A percentile compares a stretch with the other conserved stretches of the same genome.
These are phyloP conservation scores for Noctilio leporinus DNA, from an alignment of 2,113 vertebrate genomes.

Conservation along the genomic window DNA sequence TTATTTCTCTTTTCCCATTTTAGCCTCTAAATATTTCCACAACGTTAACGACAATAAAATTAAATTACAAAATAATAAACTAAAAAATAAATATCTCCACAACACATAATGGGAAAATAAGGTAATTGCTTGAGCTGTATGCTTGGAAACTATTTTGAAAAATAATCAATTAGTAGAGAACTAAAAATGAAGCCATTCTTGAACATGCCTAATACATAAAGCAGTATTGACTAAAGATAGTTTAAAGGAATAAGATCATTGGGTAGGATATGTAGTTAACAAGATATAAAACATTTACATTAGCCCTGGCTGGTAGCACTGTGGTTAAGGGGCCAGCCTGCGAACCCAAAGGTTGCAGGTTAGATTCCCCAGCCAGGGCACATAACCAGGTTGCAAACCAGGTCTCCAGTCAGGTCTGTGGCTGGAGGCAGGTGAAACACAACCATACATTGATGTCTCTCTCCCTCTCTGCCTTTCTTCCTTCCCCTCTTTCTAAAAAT, in stretches of 20 bases:
- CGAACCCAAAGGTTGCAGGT: too few species aligned
- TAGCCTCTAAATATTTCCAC: background rate
- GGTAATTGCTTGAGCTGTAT: background rate
- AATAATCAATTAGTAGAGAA: constrained; percentile 13
- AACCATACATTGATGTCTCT: too few species aligned
- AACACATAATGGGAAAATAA: background rate
- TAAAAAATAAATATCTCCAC: background rate
- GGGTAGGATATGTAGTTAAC: background rate
- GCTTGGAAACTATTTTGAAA: constrained; percentile 22
- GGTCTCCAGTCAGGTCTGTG: too few species aligned
- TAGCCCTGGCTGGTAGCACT: too few species aligned
- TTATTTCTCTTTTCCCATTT: background rate
- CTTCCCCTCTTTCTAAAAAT: too few species aligned
- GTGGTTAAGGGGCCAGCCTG: too few species aligned
- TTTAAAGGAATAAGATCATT: background rate
- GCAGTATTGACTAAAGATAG: background rate
- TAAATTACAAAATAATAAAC: too few species aligned
- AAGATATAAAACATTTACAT: constrained; percentile 4
- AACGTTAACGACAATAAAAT: too few species aligned
- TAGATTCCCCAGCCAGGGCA: too few species aligned
- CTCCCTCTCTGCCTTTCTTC: too few species aligned
- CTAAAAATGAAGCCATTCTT: background rate
- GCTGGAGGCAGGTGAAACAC: too few species aligned
- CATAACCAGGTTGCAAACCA: too few species aligned
- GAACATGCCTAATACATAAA: background rate